Conservation (phyloP, 2,888 invertebrate genomes). For the Caenorhabditis sulstoni region DNA sequence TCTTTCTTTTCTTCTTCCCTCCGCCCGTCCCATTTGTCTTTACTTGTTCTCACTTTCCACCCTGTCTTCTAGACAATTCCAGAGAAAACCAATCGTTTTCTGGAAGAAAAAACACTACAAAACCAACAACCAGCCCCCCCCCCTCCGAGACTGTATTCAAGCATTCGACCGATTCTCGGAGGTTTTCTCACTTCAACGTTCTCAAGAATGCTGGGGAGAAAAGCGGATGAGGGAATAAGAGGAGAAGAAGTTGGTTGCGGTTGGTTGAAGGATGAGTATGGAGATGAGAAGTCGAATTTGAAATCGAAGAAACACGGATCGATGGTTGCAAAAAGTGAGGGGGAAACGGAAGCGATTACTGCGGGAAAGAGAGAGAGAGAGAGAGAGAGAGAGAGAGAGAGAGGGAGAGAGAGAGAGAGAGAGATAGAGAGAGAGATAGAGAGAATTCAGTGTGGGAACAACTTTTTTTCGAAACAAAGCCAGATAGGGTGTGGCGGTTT, state of each 20-base stretch:
- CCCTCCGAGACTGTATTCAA: too few species aligned
- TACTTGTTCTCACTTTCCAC: not conserved
- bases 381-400: slow-evolving; percentile 10
- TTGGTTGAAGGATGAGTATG: slow-evolving; percentile 27
- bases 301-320: slow-evolving; percentile 17
- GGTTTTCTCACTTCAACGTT: not conserved
- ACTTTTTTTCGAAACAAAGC: slow-evolving; percentile 1
- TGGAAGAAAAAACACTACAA: too few species aligned
- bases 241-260: too few species aligned
- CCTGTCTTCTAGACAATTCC: slow-evolving; percentile 1
- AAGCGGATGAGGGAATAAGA: slow-evolving; percentile 24
- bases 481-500: slow-evolving; percentile 31
- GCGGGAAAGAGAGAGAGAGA: slow-evolving; percentile 15
- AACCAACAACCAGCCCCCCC: not conserved
- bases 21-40: too few species aligned
- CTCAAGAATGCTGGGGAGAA: slow-evolving; percentile 6
- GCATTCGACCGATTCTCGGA: not conserved
- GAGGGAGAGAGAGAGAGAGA: slow-evolving; percentile 14
- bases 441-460: not conserved
- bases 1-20: too few species aligned
- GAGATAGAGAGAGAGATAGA: slow-evolving; percentile 7
- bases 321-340: not conserved
- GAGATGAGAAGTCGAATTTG: slow-evolving; percentile 32
- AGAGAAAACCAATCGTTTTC: not conserved
- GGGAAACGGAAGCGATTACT: slow-evolving; percentile 25